phyloP scores from a whole-genome alignment of 1,140 invertebrate species.

The Philopotamus ludificatus region DNA sequence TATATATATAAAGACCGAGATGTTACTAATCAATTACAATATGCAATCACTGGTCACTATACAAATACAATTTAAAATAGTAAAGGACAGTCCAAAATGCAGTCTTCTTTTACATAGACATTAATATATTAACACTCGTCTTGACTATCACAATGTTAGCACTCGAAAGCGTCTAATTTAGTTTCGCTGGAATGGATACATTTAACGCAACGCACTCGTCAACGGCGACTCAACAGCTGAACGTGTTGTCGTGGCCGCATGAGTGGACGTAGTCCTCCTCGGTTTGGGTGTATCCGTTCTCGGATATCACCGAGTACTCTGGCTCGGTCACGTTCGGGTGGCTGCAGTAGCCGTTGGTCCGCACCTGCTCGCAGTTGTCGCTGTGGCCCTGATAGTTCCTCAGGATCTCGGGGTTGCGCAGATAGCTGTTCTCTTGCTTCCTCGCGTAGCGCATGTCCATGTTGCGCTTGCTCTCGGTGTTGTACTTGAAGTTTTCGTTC shows the following conservation, averaged over 20 bases:
- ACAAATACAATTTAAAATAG: conserved; percentile 27
- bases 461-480: conserved; percentile 53
- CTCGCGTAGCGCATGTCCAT: conserved; percentile 52
- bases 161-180: conserved; percentile 33
- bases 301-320: conserved; percentile 55
- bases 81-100: conserved; percentile 31
- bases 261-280: conserved; percentile 50
- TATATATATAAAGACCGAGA: neutral
- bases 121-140: conserved; percentile 33
- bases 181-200: conserved; percentile 48
- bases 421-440: conserved; percentile 54
- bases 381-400: conserved; percentile 49
- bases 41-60: conserved; percentile 37
- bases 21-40: neutral
- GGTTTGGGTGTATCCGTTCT: conserved; percentile 46
- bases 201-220: conserved; percentile 50
- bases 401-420: too few relatives aligned
- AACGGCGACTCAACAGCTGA: conserved; percentile 52
- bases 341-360: conserved; percentile 32
- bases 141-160: conserved; percentile 34
- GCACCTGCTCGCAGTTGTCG: conserved; percentile 43
- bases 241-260: conserved; percentile 54
- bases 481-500: conserved; percentile 51
- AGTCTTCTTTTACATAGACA: conserved; percentile 36
- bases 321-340: conserved; percentile 49